A percentile compares a stretch with the other conserved stretches of the same genome.
These are phyloP conservation scores for Drosophila virilis DNA, from an alignment of 1,140 invertebrate species.

Conservation along the genomic window DNA sequence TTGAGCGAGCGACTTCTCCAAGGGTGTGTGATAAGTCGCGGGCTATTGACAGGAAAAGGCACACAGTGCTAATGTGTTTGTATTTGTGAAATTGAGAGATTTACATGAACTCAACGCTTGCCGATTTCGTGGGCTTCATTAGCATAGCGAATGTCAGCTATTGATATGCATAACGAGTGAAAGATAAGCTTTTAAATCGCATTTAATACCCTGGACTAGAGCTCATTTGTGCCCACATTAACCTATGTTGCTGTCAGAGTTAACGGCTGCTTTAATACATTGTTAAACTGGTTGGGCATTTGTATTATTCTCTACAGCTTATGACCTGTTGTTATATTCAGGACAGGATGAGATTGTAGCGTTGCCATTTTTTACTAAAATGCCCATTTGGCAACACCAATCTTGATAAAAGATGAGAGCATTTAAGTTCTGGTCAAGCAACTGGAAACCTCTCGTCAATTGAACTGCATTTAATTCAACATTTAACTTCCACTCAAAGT, in stretches of 20 bases:
- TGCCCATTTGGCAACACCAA: too few species aligned
- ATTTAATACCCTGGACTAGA: conserved; percentile 5
- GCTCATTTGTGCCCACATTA: not conserved
- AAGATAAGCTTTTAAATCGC: conserved; percentile 24
- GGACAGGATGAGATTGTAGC: too few species aligned
- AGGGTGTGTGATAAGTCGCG: not conserved
- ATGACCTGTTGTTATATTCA: too few species aligned
- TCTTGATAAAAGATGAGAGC: too few species aligned
- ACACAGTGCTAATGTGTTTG: too few species aligned
- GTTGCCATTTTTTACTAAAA: too few species aligned
- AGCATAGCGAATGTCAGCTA: conserved; percentile 12
- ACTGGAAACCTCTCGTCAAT: not conserved
- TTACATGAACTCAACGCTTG: conserved; percentile 8
- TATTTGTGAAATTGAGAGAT: conserved; percentile 7
- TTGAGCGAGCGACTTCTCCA: not conserved
- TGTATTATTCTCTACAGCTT: not conserved
- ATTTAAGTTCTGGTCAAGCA: not conserved
- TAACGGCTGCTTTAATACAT: not conserved
- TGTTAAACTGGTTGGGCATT: not conserved
- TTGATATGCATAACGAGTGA: conserved; percentile 37
- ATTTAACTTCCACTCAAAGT: not conserved
- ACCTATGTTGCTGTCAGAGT: not conserved
- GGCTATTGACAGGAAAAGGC: not conserved
- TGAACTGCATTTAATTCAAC: not conserved
- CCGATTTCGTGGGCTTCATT: conserved; percentile 12